Percentiles rank a stretch among this genome's conserved stretches.
Evolutionary conservation across 92 coral and sea anemone genomes (phyloP).

Genomic region (Montipora capitata): DNA sequence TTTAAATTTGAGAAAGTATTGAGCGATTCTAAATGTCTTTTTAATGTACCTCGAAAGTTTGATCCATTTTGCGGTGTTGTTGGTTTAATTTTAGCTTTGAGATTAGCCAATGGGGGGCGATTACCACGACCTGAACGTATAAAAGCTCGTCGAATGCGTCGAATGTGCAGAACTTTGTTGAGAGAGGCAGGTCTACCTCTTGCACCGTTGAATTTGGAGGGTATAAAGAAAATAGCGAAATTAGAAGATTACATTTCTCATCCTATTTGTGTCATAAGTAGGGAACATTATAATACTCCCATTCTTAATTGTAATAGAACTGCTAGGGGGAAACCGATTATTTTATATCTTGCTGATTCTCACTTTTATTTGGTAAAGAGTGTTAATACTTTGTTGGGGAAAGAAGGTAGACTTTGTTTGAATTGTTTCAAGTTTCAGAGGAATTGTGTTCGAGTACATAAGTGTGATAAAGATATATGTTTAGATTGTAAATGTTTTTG

Average conservation of each 20-base stretch:
- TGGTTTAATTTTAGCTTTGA: background rate
- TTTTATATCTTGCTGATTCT: background rate
- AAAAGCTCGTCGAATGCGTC: no score
- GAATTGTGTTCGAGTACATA: background rate
- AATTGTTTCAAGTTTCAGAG: background rate
- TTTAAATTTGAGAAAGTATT: background rate
- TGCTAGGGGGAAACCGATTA: background rate
- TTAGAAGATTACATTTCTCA: background rate
- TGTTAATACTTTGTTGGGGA: background rate
- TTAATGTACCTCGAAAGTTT: background rate
- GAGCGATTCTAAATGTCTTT: background rate
- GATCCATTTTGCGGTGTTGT: background rate
- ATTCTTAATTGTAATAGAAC: background rate
- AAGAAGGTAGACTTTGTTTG: background rate
- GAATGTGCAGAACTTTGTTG: no score
- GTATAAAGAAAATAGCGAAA: no score
- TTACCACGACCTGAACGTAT: background rate
- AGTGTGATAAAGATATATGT: background rate
- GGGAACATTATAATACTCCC: background rate
- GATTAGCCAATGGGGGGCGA: background rate
- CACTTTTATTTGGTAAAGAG: background rate
- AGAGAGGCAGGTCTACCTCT: no score
- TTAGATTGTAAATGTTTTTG: background rate
- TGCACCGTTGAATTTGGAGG: no score
- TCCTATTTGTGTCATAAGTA: background rate